phyloP scores from a whole-genome alignment of 2,888 invertebrate genomes.

The Ceraclea dissimilis region DNA sequence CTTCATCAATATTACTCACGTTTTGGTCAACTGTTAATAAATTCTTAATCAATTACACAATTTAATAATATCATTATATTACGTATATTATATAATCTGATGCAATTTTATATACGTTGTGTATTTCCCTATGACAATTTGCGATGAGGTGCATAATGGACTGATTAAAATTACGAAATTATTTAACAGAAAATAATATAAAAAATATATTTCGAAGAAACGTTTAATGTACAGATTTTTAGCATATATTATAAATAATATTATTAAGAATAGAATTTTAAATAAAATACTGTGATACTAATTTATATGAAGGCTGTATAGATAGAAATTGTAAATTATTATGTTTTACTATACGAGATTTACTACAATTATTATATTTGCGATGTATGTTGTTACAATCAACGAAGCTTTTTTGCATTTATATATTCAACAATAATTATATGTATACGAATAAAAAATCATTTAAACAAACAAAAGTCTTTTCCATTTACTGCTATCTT shows the following conservation, averaged over 20 bases:
- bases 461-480: neutral
- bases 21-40: no score
- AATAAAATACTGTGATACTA: conserved; percentile 20
- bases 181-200: neutral
- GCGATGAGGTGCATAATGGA: neutral
- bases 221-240: neutral
- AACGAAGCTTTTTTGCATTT: neutral
- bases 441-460: conserved; percentile 1
- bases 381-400: neutral
- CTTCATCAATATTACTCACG: no score
- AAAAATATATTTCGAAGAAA: no score
- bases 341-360: neutral
- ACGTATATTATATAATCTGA: no score
- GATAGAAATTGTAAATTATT: conserved; percentile 10
- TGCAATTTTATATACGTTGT: no score
- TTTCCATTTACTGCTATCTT: no score
- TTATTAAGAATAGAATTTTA: neutral
- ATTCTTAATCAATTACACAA: no score
- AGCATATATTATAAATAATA: neutral
- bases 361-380: neutral
- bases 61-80: no score
- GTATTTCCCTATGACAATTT: no score
- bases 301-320: conserved; percentile 17
- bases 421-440: neutral
- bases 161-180: neutral